Evolutionary conservation across 2,113 vertebrate genomes (phyloP).

Genomic region (Oncorhynchus kisutch): DNA sequence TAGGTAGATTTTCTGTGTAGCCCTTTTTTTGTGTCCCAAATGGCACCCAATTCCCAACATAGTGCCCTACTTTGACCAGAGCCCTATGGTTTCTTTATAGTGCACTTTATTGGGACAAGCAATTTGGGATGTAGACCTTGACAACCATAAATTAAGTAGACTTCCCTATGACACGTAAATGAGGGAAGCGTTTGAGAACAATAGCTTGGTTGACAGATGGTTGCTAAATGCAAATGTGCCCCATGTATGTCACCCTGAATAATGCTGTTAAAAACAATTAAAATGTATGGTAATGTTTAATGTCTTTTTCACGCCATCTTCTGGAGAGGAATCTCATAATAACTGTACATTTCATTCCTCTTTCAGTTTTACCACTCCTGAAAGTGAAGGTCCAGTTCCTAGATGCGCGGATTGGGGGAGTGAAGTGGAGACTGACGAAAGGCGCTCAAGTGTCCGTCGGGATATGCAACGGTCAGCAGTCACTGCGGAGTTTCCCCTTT

Average conservation of each 20-base stretch:
- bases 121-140: too few relatives aligned
- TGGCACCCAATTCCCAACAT: too few relatives aligned
- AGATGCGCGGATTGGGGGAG: conserved; percentile 86
- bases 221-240: not conserved
- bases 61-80: too few relatives aligned
- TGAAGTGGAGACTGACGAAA: conserved; percentile 88
- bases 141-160: too few relatives aligned
- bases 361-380: conserved; percentile 91
- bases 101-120: too few relatives aligned
- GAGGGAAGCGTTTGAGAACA: too few relatives aligned
- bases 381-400: conserved; percentile 77
- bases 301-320: too few relatives aligned
- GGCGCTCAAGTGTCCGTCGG: conserved; percentile 80
- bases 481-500: not conserved
- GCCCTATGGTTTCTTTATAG: too few relatives aligned
- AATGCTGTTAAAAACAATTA: not conserved
- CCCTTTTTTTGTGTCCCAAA: too few relatives aligned
- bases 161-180: too few relatives aligned
- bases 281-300: too few relatives aligned
- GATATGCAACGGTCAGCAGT: conserved; percentile 86
- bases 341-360: not conserved
- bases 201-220: not conserved
- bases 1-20: too few relatives aligned
- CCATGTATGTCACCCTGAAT: not conserved
- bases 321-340: not conserved